A percentile compares a stretch with the other conserved stretches of the same genome.
phyloP scores from a whole-genome alignment of 2,888 invertebrate species.

The Hypolimnas misippus region DNA sequence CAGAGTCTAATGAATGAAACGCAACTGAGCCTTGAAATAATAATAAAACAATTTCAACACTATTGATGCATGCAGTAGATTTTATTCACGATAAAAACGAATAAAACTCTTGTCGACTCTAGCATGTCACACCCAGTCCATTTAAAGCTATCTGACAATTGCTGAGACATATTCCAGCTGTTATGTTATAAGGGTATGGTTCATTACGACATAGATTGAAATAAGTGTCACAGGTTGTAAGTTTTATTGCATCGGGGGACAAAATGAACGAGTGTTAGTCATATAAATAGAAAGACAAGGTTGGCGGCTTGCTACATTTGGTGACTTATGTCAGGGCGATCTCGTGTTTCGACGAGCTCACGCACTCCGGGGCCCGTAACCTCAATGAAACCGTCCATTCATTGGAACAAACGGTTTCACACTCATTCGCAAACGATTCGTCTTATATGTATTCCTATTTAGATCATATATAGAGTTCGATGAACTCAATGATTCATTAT shows the following conservation, averaged over 20 bases:
- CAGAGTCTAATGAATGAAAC: constrained; percentile 32
- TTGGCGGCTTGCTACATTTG: constrained; percentile 77
- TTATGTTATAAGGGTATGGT: constrained; percentile 42
- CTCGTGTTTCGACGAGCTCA: constrained; percentile 57
- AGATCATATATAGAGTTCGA: constrained; percentile 22
- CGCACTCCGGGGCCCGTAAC: constrained; percentile 48
- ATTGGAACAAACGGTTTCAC: constrained; percentile 53
- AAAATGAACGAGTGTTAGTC: constrained; percentile 55
- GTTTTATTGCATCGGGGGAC: constrained; percentile 55
- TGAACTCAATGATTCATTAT: constrained; percentile 29
- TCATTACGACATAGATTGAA: constrained; percentile 48
- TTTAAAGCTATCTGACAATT: constrained; percentile 47
- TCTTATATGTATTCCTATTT: constrained; percentile 19
- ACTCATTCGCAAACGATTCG: constrained; percentile 52
- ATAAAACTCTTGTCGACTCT: constrained; percentile 33
- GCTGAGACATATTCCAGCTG: constrained; percentile 38
- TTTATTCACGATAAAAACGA: constrained; percentile 34
- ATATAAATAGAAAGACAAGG: constrained; percentile 76
- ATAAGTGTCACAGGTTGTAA: constrained; percentile 53
- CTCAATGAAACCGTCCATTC: constrained; percentile 61
- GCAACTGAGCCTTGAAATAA: constrained; percentile 24
- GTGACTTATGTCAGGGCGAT: constrained; percentile 79
- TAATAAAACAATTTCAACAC: constrained; percentile 28
- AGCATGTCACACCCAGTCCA: constrained; percentile 35
- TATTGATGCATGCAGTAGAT: constrained; percentile 21